Evolutionary conservation across 2,888 invertebrate genomes (phyloP).

Genomic region (Xestia sexstrigata): DNA sequence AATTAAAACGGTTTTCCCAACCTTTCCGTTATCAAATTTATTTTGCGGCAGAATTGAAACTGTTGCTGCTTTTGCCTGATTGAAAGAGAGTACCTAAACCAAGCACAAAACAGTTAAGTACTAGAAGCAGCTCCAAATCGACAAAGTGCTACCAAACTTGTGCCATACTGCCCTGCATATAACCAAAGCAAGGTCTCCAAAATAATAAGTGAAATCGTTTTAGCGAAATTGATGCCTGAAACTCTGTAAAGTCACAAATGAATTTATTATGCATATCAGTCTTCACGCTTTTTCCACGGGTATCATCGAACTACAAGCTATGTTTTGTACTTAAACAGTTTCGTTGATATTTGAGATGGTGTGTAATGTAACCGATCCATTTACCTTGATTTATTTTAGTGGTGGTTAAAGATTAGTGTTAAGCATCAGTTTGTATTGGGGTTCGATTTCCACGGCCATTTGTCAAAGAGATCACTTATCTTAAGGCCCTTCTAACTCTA

Average conservation of each 20-base stretch:
- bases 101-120: background rate
- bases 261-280: background rate
- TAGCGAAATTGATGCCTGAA: background rate
- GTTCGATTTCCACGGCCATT: background rate
- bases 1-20: background rate
- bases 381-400: conserved; percentile 23
- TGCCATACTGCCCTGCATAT: background rate
- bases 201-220: background rate
- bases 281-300: conserved; percentile 26
- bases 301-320: conserved; percentile 9
- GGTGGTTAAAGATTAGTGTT: background rate
- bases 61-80: background rate
- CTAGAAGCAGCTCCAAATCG: background rate
- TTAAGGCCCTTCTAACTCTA: too few species aligned
- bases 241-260: background rate
- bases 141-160: background rate
- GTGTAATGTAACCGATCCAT: conserved; percentile 34
- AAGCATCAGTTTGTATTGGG: background rate
- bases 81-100: background rate
- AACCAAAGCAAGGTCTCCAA: background rate
- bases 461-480: background rate
- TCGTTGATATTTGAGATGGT: conserved; percentile 41
- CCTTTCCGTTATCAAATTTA: background rate
- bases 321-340: conserved; percentile 15
- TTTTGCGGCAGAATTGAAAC: background rate